Base-by-base conservation (phyloP, 2,113 vertebrate genomes). In the Emydocephalus ijimae region DNA sequence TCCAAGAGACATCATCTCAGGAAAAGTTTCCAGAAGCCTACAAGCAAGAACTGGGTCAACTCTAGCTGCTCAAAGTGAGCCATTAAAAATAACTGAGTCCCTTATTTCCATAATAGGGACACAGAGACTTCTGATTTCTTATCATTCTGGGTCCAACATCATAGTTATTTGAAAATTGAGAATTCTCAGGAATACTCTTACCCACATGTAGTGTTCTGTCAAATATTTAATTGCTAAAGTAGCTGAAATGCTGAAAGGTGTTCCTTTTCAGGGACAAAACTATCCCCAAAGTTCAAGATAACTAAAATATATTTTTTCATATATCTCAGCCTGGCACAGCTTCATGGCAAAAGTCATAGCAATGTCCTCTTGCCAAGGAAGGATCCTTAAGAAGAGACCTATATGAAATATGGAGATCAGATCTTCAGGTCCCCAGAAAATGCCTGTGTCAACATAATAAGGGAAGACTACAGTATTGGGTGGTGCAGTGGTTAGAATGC, bases 1-100 rank as follows among this genome's bases (percentile, higher is more conserved):
- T 92, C 64, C 43, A 91, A 55, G 92, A 94, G 81, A 87, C 56
- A 93, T 94, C 14, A 74, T 69, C 10, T 3, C 11, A 50, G 15
- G 29, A 85, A 34, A 48, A 88, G 57, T 4, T 2, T 15, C 50
- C 45, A 6, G 91, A 29, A 50, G 14, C 0, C 1, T 0, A 45
- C 0, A 64, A 89, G 86, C 56, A 90, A 9, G 88, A 92, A 89
- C 39, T 34, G 64, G 1, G 1, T 0, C 92, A 55, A 94, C 88
- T 94, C 24, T 0, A 26, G 10, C 57, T 50, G 81, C 91, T 96
- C 91, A 0, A 74, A 61, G 45, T 50, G 1, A 2, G 39, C 1
- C 0, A 86, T 23, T 91, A 52, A 45, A 61, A 55, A 86, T 5
- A 14, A 21, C 59, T 57, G 45, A 89, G 43, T 39, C 5, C 7